Conservation (phyloP, 2,113 vertebrate species). For the Paramisgurnus dabryanus region DNA sequence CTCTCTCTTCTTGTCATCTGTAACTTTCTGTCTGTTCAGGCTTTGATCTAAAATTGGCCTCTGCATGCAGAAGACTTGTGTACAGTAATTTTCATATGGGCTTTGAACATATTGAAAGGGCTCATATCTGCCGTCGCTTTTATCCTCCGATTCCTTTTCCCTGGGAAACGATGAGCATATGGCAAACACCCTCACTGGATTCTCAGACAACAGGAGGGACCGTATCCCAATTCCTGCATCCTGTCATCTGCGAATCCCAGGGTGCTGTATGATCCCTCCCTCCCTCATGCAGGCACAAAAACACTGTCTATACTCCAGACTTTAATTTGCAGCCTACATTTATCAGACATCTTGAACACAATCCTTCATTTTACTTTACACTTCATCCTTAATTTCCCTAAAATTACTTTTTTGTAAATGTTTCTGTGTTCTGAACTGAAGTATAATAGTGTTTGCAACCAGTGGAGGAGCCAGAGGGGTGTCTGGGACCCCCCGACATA, state of each 20-base stretch:
- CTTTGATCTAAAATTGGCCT: slow-evolving; percentile 80
- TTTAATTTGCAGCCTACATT: background rate
- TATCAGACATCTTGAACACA: slow-evolving; percentile 17
- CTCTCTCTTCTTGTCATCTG: slow-evolving; percentile 55
- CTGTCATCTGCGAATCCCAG: slow-evolving; percentile 86
- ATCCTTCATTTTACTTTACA: background rate
- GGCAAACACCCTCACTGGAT: slow-evolving; percentile 88
- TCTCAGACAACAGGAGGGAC: slow-evolving; percentile 87
- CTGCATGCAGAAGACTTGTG: slow-evolving; percentile 66
- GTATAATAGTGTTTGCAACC: no score
- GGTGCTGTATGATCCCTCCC: slow-evolving; percentile 76
- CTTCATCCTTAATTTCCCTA: background rate
- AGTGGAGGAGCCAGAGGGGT: no score
- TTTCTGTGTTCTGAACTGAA: background rate
- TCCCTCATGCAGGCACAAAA: slow-evolving; percentile 65
- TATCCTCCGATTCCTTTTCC: slow-evolving; percentile 85
- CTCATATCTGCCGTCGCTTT: slow-evolving; percentile 82
- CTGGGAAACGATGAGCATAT: slow-evolving; percentile 90
- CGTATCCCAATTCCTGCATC: slow-evolving; percentile 84
- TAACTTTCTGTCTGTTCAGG: slow-evolving; percentile 55
- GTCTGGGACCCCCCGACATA: no score
- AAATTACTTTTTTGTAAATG: background rate
- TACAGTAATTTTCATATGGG: slow-evolving; percentile 81
- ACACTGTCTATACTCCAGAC: slow-evolving; percentile 63
- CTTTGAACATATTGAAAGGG: slow-evolving; percentile 93